phyloP scores from a whole-genome alignment of 2,888 invertebrate genomes.

The Phaedon cochleariae region DNA sequence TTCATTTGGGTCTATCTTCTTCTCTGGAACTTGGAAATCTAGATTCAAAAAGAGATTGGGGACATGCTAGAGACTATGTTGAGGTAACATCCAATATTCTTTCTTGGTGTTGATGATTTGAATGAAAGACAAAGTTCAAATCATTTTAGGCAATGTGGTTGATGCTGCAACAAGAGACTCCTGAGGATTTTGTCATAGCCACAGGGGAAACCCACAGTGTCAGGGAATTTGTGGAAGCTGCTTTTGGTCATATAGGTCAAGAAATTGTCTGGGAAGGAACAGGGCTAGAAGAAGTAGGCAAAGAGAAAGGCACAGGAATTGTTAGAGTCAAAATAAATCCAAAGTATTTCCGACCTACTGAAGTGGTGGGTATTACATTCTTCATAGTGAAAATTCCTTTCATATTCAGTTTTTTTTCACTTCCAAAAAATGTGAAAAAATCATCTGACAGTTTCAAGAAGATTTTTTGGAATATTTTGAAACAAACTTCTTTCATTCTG shows the following conservation, averaged over 20 bases:
- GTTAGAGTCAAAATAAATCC: conserved; percentile 89
- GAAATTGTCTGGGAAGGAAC: conserved; percentile 88
- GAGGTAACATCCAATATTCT: conserved; percentile 71
- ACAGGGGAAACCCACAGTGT: conserved; percentile 96
- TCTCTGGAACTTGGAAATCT: conserved; percentile 91
- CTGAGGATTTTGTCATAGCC: conserved; percentile 97
- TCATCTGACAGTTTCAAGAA: too few relatives aligned
- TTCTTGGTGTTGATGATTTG: too few relatives aligned
- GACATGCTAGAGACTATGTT: conserved; percentile 95
- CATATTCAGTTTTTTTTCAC: too few relatives aligned
- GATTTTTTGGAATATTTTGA: too few relatives aligned
- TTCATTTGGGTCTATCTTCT: conserved; percentile 86
- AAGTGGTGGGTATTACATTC: conserved; percentile 95
- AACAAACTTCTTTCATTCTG: too few relatives aligned
- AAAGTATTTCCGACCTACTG: conserved; percentile 96
- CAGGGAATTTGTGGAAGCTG: conserved; percentile 92
- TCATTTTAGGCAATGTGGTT: conserved; percentile 97
- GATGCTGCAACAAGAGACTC: conserved; percentile 92
- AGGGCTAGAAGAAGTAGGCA: conserved; percentile 84
- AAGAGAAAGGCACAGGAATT: conserved; percentile 72
- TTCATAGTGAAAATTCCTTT: too few relatives aligned
- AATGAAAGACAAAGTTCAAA: too few relatives aligned
- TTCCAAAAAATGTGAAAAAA: too few relatives aligned
- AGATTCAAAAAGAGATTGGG: conserved; percentile 98
- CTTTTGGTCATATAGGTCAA: conserved; percentile 85